Conservation (phyloP, 2,797 vertebrate species). For the Sylvilagus floridanus region DNA sequence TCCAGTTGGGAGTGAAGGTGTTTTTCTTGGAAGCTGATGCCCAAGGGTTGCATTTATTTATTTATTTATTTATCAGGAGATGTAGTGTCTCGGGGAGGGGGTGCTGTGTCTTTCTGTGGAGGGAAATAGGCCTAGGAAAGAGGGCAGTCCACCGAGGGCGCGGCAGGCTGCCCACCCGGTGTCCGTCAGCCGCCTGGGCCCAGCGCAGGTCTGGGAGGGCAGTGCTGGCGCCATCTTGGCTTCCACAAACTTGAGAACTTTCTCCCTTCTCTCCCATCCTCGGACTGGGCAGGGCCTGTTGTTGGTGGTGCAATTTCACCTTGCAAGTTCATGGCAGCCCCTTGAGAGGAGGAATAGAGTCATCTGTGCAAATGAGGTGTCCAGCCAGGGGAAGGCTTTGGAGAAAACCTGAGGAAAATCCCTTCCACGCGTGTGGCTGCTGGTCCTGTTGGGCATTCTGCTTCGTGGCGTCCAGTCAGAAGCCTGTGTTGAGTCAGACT, state of each 20-base stretch:
- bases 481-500: background rate
- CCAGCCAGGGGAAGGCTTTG: background rate
- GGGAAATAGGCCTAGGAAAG: background rate
- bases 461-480: background rate
- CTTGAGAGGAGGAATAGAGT: background rate
- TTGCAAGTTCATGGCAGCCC: background rate
- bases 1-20: conserved; percentile 47
- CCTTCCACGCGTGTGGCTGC: accelerated
- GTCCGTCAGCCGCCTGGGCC: conserved; percentile 66
- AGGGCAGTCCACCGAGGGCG: background rate
- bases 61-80: conserved; percentile 85
- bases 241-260: background rate
- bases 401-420: background rate
- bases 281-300: background rate
- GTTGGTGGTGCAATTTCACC: background rate
- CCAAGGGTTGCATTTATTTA: conserved; percentile 84
- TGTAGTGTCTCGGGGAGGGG: background rate
- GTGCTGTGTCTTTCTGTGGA: background rate
- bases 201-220: background rate
- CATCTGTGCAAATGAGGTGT: background rate
- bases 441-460: background rate
- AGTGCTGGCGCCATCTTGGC: background rate
- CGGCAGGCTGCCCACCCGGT: background rate
- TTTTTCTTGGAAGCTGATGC: conserved; percentile 72
- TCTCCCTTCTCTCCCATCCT: background rate